These are phyloP conservation scores for Oligia strigilis DNA, from an alignment of 2,888 invertebrate genomes.

Conservation along the genomic window DNA sequence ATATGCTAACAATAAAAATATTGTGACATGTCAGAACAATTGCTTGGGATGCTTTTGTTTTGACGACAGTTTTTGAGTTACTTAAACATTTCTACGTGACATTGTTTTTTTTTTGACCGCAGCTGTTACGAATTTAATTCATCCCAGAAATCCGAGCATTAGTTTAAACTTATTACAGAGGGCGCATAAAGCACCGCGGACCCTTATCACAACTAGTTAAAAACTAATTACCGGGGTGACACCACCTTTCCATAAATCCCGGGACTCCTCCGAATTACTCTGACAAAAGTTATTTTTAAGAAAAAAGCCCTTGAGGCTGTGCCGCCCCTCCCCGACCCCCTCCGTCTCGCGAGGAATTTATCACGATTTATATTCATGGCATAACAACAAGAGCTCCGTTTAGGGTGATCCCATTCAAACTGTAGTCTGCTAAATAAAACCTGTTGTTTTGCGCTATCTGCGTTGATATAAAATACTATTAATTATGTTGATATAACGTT, in stretches of 20 bases:
- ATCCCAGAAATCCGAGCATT: slow-evolving; percentile 74
- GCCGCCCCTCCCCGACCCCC: slow-evolving; percentile 74
- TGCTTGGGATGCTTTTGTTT: slow-evolving; percentile 78
- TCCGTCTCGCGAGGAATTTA: slow-evolving; percentile 88
- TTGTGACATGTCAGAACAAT: slow-evolving; percentile 85
- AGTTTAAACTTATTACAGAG: slow-evolving; percentile 84
- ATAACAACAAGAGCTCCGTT: slow-evolving; percentile 89
- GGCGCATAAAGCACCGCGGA: slow-evolving; percentile 85
- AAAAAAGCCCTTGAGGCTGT: slow-evolving; percentile 89
- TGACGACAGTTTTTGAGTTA: slow-evolving; percentile 71
- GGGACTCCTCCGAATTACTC: slow-evolving; percentile 89
- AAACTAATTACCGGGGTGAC: slow-evolving; percentile 91
- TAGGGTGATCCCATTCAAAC: slow-evolving; percentile 87
- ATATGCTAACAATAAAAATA: slow-evolving; percentile 87
- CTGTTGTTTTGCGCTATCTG: slow-evolving; percentile 71
- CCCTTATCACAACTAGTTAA: slow-evolving; percentile 91
- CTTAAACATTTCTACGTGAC: slow-evolving; percentile 47
- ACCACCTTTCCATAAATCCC: slow-evolving; percentile 90
- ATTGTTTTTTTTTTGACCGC: slow-evolving; percentile 67
- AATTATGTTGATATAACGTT: slow-evolving; percentile 46
- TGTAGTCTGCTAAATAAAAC: slow-evolving; percentile 84
- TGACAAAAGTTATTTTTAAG: slow-evolving; percentile 91
- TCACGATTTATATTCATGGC: slow-evolving; percentile 92
- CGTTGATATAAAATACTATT: slow-evolving; percentile 49
- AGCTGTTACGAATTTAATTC: slow-evolving; percentile 72